Base-by-base conservation (phyloP, 2,113 vertebrate species). In the Cavia aperea region DNA sequence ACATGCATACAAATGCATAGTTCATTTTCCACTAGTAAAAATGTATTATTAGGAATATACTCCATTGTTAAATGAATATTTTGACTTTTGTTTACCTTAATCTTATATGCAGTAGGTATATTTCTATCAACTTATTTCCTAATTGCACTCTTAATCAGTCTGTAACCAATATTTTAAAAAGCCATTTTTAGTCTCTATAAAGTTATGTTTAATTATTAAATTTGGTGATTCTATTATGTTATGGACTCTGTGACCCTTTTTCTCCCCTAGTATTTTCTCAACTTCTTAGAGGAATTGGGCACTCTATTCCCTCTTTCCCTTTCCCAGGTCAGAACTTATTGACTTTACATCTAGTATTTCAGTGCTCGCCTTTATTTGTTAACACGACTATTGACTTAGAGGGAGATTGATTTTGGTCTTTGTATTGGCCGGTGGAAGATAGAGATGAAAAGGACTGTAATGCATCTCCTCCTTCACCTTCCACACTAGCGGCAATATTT, bases 341-440 rank as follows among this genome's bases (percentile, higher is more conserved):
- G 86, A 92, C 92, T 82, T n/a, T 86, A 43, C 88, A 51, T 66
- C 23, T 92, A 85, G 60, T 63, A 81, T 90, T 89, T 95, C 60
- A 90, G 62, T 86, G 49, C 16, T 93, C 54, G 75, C 81, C 16
- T 94, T 96, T 91, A 81, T 70, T 73, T 93, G 60, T 84, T 94
- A 91, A 81, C 68, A 88, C 72, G 51, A 93, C 51, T 93, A 81
- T 92, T 89, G 89, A 92, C 83, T 93, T 83, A 86, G 63, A 87
- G 26, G 14, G 75, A 81, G 79, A 87, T 77, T 88, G 79, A 86
- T 88, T 60, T 93, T 92, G 77, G 63, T 72, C 24, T 95, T 91
- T 83, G 63, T 81, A 39, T 91, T 85, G 81, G 60, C 92, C 39
- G 70, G 77, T 93, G 46, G 65, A 86, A 82, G 77, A 92, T 73